Base-by-base conservation (phyloP, 2,113 vertebrate species). In the Phodopus roborovskii region DNA sequence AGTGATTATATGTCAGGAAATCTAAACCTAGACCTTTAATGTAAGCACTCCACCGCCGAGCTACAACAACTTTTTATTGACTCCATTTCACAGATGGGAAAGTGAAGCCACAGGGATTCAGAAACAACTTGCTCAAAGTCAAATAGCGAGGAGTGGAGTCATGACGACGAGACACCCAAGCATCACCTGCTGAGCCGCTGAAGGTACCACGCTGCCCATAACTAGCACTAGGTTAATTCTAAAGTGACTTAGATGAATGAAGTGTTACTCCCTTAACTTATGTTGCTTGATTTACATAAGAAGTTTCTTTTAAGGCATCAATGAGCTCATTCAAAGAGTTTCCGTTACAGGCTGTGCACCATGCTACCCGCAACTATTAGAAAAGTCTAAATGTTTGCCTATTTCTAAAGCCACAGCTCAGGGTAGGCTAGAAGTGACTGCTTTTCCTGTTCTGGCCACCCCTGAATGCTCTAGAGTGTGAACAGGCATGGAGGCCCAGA, bases 391-490 rank as follows among this genome's bases (percentile, higher is more conserved):
- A 86, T 48, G 20, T 62, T 83, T 66, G 39, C 30, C 66, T 91
- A 3, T 90, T 92, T 28, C 16, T 89, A 20, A 50, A 13, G 26
- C 94, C 56, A 39, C 9, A 77, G 11, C 33, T 85, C 33, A 79
- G 68, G 30, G 13, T 42, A 75, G 9, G 39, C 24, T 13, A 19
- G 33, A 85, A 30, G 10, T 0, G 58, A 45, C 20, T 7, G 79
- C 2, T 62, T 60, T 92, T 53, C 62, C 26, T 42, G 42, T 88
- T 53, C 66, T 19, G 39, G 50, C 68, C 83, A 95, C 83, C 19
- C 0, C 87, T 95, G 95, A 91, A 93, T 92, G 94, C 91, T 94
- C 78, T 74, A 94, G 89, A 96, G 91, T 68, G 60, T 83, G 26
- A 56, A 28, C 90, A 68, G 62, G 84, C 79, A 85, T 42, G 1